Evolutionary conservation across 2,797 vertebrate species (phyloP), one percentile per base, ranked within the genome.

Genomic region (Phrynocephalus forsythii): DNA sequence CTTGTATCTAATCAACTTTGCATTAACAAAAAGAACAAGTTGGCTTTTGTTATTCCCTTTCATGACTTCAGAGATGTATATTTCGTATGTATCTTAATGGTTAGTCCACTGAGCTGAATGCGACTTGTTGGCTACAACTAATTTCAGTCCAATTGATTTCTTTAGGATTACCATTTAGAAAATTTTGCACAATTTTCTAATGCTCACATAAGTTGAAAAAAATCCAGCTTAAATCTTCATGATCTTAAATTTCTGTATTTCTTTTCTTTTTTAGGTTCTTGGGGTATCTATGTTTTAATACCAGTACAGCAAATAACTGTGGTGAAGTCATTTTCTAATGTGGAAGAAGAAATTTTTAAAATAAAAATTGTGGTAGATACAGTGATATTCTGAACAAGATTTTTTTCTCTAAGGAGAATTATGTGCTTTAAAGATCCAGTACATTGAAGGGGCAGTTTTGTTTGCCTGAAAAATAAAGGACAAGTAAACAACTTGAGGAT

Each of bases 251-350:
- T 84, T 33, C 52, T 89, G 86, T 88, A 93, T 92, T 93, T 95
- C 90, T 90, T 67, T 94, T 94, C 92, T 95, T 91, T 96, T 97
- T 93, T 95, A 99, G 98, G 98, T 99, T 97, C 98, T 99, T 94
- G 98, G 98, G 94, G 98, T 99, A 96, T 98, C 98, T 97, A 99
- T 99, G 99, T 99, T 99, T 98, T 99, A 98, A 99, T 97, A 95
- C 96, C 95, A 97, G 96, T 97, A 92, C 96, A 95, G 94, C 97
- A 95, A 95, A 97, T 97, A 98, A 98, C 95, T 97, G 97, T 97
- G 98, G 97, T 96, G 96, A 96, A 98, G 98, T 98, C 97, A 97
- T 98, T 98, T 98, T 98, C 96, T 96, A 96, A 97, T 79, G 92
- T 97, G 97, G 96, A 97, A 97, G 97, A 97, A 95, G 96, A 97